These are phyloP conservation scores for Trachelipus rathkii DNA, from an alignment of 1,140 invertebrate species.

Conservation along the genomic window DNA sequence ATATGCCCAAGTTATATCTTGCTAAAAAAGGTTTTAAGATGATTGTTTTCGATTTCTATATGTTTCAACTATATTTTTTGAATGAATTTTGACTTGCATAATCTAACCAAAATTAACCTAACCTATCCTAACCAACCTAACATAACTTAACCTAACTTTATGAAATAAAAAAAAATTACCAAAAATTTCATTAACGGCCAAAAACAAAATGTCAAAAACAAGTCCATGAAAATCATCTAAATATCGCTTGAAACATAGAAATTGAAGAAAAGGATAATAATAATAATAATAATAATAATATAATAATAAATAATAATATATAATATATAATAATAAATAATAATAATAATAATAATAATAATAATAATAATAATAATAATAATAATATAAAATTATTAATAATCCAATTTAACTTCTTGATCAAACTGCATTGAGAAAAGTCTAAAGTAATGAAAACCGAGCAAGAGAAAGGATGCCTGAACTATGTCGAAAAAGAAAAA, in stretches of 20 bases:
- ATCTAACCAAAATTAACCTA: neutral
- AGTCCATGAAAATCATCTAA: neutral
- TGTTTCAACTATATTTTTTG: neutral
- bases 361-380: neutral
- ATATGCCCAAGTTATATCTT: neutral
- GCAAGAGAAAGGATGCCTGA: too few relatives aligned
- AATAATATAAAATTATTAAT: too few relatives aligned
- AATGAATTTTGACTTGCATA: neutral
- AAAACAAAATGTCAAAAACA: neutral
- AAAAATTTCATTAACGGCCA: neutral
- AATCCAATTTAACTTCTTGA: too few relatives aligned
- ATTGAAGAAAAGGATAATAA: neutral
- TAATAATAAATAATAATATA: too few relatives aligned
- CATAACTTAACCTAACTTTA: neutral
- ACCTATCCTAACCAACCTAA: neutral
- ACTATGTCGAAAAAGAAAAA: too few relatives aligned
- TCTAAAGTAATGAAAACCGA: too few relatives aligned
- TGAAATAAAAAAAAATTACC: neutral
- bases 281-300: conserved; percentile 19
- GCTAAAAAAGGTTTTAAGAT: neutral
- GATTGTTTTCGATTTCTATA: neutral
- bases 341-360: neutral
- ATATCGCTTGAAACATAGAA: neutral
- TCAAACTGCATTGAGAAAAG: too few relatives aligned
- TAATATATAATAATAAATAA: neutral